phyloP scores from a whole-genome alignment of 2,797 vertebrate species.

The Carcharodon carcharias region DNA sequence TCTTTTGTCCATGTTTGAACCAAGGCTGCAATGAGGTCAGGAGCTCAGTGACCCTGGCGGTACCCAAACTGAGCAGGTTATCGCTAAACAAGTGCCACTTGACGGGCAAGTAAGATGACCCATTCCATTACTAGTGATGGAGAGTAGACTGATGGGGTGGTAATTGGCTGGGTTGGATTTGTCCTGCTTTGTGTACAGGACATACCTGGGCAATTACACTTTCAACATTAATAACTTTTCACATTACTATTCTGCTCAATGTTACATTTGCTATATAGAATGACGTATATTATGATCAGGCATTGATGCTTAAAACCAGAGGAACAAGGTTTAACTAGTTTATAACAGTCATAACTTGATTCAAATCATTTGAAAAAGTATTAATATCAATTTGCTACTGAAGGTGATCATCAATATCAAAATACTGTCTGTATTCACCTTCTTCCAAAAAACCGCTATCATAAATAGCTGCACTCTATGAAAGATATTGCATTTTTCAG shows the following conservation, averaged over 20 bases:
- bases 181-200: no score
- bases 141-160: no score
- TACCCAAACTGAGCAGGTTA: no score
- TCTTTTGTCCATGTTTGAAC: no score
- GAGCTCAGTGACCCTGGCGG: no score
- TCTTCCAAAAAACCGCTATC: not conserved
- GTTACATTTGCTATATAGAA: not conserved
- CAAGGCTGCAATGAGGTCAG: no score
- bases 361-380: not conserved
- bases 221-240: not conserved
- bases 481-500: not conserved
- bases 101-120: no score
- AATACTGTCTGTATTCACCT: not conserved
- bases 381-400: not conserved
- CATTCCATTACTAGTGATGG: no score
- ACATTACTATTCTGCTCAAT: not conserved
- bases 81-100: no score
- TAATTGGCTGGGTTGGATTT: no score
- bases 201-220: no score
- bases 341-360: not conserved
- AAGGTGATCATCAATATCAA: not conserved
- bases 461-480: not conserved
- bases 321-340: not conserved
- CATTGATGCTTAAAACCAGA: not conserved
- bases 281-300: not conserved